Conservation (phyloP, 2,113 vertebrate genomes). For the Hyaena hyaena region DNA sequence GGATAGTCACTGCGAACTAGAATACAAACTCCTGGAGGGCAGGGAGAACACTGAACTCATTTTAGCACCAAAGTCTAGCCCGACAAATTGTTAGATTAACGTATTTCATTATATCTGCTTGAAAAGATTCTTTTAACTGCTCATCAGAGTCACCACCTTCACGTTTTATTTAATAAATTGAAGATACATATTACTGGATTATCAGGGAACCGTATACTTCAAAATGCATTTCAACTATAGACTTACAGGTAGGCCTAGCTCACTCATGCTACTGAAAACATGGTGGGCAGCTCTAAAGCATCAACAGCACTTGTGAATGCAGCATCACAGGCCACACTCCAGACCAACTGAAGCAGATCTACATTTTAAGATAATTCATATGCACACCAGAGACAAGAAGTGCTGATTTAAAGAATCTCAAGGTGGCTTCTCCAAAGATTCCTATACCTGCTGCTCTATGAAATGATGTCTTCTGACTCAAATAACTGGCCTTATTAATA, state of each 20-base stretch:
- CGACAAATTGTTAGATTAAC: conserved; percentile 23
- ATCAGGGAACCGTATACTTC: conserved; percentile 42
- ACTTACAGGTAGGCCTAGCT: not conserved
- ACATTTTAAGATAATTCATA: conserved; percentile 43
- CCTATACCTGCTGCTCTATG: not conserved
- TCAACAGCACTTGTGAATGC: not conserved
- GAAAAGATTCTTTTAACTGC: conserved; percentile 31
- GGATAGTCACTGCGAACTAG: not conserved
- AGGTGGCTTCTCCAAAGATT: conserved; percentile 19
- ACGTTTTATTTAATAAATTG: conserved; percentile 23
- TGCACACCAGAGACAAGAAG: not conserved
- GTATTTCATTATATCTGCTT: conserved; percentile 29
- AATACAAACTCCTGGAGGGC: not conserved
- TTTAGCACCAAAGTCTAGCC: conserved; percentile 48
- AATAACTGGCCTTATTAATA: not conserved
- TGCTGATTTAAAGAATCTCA: conserved; percentile 2
- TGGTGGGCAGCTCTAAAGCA: not conserved
- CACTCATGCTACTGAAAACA: conserved; percentile 9
- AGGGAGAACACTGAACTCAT: not conserved
- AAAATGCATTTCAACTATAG: conserved; percentile 15
- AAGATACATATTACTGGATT: not conserved
- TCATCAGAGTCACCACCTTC: conserved; percentile 21
- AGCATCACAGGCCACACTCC: not conserved
- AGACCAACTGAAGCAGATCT: not conserved
- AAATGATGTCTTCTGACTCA: conserved; percentile 2